A percentile compares a stretch with the other conserved stretches of the same genome.
These are phyloP conservation scores for Eremobia ochroleuca DNA, from an alignment of 2,888 invertebrate species.

Conservation along the genomic window DNA sequence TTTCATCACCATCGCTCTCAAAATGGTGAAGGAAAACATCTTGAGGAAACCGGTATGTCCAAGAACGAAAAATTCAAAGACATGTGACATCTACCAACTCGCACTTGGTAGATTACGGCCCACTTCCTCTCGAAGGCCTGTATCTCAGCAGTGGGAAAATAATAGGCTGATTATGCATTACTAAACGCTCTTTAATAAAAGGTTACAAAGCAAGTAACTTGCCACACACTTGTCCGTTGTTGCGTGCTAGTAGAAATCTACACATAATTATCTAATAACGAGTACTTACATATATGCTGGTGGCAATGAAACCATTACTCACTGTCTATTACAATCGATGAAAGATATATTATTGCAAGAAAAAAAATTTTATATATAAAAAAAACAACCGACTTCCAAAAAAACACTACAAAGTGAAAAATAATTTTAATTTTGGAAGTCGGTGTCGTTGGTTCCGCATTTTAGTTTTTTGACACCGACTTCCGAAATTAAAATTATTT, in stretches of 20 bases:
- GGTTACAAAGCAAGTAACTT: conserved; percentile 6
- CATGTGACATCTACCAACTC: background rate
- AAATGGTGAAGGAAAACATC: background rate
- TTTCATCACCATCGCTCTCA: background rate
- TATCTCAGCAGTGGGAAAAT: background rate
- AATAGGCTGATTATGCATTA: background rate
- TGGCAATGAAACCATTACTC: conserved; percentile 50
- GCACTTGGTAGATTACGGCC: background rate
- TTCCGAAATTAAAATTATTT: no score
- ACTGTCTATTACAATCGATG: conserved; percentile 52
- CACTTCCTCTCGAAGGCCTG: background rate
- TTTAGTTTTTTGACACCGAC: no score
- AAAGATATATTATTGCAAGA: conserved; percentile 39
- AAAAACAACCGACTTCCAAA: no score
- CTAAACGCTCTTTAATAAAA: conserved; percentile 10
- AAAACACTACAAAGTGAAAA: no score
- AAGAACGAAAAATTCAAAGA: background rate
- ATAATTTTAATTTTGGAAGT: no score
- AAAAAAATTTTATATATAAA: no score
- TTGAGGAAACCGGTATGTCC: background rate
- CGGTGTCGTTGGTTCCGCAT: no score
- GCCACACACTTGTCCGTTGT: conserved; percentile 22
- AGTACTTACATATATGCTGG: conserved; percentile 7
- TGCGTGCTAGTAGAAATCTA: conserved; percentile 47
- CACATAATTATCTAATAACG: conserved; percentile 45